Conservation (phyloP, 2,113 vertebrate species). For the Sisor rabdophorus region DNA sequence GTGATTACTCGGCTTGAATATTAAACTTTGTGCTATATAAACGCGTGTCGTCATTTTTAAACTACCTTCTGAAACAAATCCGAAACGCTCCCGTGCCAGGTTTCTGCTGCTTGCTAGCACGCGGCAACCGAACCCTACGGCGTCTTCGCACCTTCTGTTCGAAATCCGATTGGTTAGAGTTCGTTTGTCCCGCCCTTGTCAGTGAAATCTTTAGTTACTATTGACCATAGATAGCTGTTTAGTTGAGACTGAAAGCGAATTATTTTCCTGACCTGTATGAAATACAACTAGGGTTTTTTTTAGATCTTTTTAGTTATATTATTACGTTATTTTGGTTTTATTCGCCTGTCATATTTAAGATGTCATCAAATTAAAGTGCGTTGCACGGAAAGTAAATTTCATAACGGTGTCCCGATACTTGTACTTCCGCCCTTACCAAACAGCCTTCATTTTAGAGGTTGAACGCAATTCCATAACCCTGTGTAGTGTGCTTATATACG, state of each 20-base stretch:
- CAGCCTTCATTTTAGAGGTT: not conserved
- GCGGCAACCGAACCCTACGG: constrained; percentile 52
- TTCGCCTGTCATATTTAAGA: not conserved
- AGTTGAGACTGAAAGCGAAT: too few species aligned
- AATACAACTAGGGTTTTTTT: too few species aligned
- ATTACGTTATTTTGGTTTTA: not conserved
- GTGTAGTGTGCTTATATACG: not conserved
- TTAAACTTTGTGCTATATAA: too few species aligned
- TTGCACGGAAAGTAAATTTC: not conserved
- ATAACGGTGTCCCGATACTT: not conserved
- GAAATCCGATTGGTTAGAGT: not conserved
- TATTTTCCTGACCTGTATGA: not conserved
- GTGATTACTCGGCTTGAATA: not conserved
- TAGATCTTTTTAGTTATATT: not conserved
- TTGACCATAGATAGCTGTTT: not conserved
- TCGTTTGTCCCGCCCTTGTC: not conserved
- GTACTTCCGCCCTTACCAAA: not conserved
- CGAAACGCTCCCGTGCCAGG: not conserved
- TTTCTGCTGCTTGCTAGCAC: constrained; percentile 42
- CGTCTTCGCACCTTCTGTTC: constrained; percentile 9
- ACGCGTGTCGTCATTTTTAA: too few species aligned
- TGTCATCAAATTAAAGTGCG: not conserved
- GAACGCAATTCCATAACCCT: not conserved
- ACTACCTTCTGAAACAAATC: constrained; percentile 9
- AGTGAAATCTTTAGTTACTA: not conserved